Conservation (phyloP, 2,113 vertebrate genomes). For the Cyprinodon variegatus region DNA sequence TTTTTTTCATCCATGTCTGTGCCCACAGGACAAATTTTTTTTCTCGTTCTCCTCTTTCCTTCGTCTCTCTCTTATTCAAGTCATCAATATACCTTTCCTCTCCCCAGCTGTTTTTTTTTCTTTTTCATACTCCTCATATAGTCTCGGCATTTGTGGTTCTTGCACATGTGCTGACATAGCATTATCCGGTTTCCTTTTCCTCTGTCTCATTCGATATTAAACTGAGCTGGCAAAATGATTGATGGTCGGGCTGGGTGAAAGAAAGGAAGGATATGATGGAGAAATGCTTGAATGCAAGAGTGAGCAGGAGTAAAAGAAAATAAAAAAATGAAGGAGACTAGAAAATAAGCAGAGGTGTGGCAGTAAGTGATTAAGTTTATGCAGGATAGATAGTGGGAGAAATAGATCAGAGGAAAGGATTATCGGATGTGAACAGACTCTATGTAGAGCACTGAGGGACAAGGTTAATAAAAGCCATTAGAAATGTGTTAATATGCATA, state of each 20-base stretch:
- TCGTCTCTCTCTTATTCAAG: conserved; percentile 30
- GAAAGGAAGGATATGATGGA: conserved; percentile 33
- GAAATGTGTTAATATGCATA: conserved; percentile 17
- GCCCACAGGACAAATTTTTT: conserved; percentile 59
- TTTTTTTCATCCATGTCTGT: conserved; percentile 62
- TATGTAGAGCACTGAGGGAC: conserved; percentile 18
- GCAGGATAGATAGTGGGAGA: conserved; percentile 18
- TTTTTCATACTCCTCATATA: not conserved
- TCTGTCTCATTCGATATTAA: conserved; percentile 56
- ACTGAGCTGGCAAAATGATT: conserved; percentile 66
- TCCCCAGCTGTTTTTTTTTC: conserved; percentile 1
- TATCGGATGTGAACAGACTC: conserved; percentile 6
- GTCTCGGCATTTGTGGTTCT: conserved; percentile 33
- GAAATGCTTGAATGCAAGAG: not conserved
- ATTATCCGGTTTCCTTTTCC: conserved; percentile 17
- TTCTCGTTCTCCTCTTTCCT: conserved; percentile 12
- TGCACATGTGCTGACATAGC: conserved; percentile 67
- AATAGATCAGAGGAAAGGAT: conserved; percentile 35
- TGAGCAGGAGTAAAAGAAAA: not conserved
- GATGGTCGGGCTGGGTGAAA: conserved; percentile 52
- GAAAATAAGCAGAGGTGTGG: conserved; percentile 2
- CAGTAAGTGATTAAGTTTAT: conserved; percentile 11
- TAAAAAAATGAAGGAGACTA: not conserved
- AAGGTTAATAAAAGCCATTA: conserved; percentile 48
- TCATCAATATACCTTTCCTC: conserved; percentile 36